phyloP scores from a whole-genome alignment of 2,888 invertebrate genomes.

The Copidosoma aretas region DNA sequence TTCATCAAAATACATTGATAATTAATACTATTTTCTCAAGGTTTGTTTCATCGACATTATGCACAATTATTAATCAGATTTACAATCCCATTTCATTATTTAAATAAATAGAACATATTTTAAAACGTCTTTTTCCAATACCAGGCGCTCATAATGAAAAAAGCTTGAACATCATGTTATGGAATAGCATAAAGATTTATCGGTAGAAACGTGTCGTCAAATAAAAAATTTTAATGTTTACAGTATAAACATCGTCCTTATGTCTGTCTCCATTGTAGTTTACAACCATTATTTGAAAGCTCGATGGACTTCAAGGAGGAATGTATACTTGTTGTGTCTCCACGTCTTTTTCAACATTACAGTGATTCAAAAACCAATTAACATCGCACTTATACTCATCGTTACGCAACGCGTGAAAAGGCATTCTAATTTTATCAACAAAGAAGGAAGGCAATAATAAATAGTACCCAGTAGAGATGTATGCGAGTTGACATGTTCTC shows the following conservation, averaged over 20 bases:
- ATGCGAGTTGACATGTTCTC: conserved; percentile 24
- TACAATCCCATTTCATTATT: conserved; percentile 9
- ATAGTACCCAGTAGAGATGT: conserved; percentile 32
- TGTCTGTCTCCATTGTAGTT: conserved; percentile 1
- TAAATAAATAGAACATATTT: conserved; percentile 14
- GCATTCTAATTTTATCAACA: conserved; percentile 35
- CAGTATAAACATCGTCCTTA: conserved; percentile 15
- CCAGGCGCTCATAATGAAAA: conserved; percentile 16
- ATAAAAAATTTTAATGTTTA: conserved; percentile 27
- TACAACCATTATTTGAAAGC: conserved; percentile 21
- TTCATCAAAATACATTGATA: conserved; percentile 32
- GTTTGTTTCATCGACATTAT: conserved; percentile 26
- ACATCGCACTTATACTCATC: conserved; percentile 25
- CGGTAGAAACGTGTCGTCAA: conserved; percentile 28
- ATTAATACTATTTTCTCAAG: conserved; percentile 38
- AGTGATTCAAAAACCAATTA: conserved; percentile 37
- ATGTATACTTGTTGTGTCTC: conserved; percentile 20
- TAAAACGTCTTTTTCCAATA: conserved; percentile 33
- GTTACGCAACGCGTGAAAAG: conserved; percentile 27
- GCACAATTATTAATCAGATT: conserved; percentile 29
- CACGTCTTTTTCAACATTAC: conserved; percentile 23
- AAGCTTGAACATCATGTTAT: conserved; percentile 23
- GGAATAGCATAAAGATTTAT: conserved; percentile 31
- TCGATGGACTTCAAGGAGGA: conserved; percentile 28
- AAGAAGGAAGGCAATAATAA: conserved; percentile 40